A percentile compares a stretch with the other conserved stretches of the same genome.
Evolutionary conservation across 1,140 invertebrate species (phyloP).

Genomic region (Calycopis cecrops): DNA sequence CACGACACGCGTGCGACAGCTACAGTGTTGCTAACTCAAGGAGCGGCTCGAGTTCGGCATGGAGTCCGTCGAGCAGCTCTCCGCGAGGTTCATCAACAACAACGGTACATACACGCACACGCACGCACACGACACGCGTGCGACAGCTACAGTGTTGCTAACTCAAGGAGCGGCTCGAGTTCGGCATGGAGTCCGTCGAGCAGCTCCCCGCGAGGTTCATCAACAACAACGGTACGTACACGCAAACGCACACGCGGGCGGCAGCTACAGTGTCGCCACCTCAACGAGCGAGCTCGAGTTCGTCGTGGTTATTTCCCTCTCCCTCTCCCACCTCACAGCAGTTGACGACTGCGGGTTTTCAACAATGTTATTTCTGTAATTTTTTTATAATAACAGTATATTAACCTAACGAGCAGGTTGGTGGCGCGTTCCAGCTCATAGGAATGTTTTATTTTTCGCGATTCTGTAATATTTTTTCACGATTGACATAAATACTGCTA

Average conservation of each 20-base stretch:
- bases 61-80: slow-evolving; percentile 90
- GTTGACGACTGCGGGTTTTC: too few relatives aligned
- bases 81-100: slow-evolving; percentile 88
- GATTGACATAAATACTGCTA: too few relatives aligned
- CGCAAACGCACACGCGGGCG: not conserved
- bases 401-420: too few relatives aligned
- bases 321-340: too few relatives aligned
- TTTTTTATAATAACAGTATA: too few relatives aligned
- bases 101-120: slow-evolving; percentile 58
- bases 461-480: too few relatives aligned
- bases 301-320: too few relatives aligned
- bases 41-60: slow-evolving; percentile 97
- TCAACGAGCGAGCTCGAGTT: slow-evolving; percentile 96
- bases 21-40: slow-evolving; percentile 95
- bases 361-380: too few relatives aligned
- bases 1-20: slow-evolving; percentile 35
- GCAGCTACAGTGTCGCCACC: slow-evolving; percentile 94
- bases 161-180: slow-evolving; percentile 94
- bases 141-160: slow-evolving; percentile 96
- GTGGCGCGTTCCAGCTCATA: too few relatives aligned
- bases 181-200: slow-evolving; percentile 96
- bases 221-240: slow-evolving; percentile 77
- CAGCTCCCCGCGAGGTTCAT: slow-evolving; percentile 88
- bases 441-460: too few relatives aligned
- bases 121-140: too few relatives aligned